These are phyloP conservation scores for Limnothrissa miodon DNA, from an alignment of 2,113 vertebrate genomes.

Conservation along the genomic window DNA sequence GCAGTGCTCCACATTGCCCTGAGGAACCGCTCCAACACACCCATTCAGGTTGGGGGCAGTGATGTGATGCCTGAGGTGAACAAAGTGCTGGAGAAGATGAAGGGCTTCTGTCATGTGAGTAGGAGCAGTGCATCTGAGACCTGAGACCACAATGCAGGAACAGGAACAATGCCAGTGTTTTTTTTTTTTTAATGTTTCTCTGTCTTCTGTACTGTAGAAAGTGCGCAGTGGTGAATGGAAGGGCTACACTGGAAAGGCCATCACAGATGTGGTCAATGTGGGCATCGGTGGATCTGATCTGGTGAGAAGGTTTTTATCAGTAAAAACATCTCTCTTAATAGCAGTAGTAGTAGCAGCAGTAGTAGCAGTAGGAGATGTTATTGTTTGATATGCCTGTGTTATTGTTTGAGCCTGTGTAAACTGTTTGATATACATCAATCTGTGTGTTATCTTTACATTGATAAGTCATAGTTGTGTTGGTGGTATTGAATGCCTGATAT, in stretches of 20 bases:
- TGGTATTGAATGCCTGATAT: background rate
- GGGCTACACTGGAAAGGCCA: conserved; percentile 88
- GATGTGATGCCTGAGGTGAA: conserved; percentile 95
- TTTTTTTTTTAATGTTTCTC: background rate
- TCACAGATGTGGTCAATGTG: conserved; percentile 90
- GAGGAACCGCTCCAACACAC: conserved; percentile 87
- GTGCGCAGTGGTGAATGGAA: conserved; percentile 94
- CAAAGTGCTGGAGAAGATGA: conserved; percentile 94
- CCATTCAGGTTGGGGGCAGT: conserved; percentile 84
- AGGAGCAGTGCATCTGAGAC: background rate
- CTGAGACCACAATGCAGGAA: no score
- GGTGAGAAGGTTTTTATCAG: conserved; percentile 59
- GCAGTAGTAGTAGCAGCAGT: background rate
- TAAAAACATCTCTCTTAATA: background rate
- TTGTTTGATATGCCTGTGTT: no score
- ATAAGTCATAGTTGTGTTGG: background rate
- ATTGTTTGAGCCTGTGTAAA: no score
- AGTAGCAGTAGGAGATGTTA: background rate
- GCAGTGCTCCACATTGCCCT: conserved; percentile 93
- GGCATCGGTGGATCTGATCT: conserved; percentile 96
- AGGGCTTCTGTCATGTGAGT: conserved; percentile 88
- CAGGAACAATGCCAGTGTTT: no score
- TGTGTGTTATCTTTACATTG: no score
- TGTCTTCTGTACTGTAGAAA: conserved; percentile 64
- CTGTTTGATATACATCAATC: no score